phyloP scores from a whole-genome alignment of 2,888 invertebrate genomes.

The Charanyca ferruginea region DNA sequence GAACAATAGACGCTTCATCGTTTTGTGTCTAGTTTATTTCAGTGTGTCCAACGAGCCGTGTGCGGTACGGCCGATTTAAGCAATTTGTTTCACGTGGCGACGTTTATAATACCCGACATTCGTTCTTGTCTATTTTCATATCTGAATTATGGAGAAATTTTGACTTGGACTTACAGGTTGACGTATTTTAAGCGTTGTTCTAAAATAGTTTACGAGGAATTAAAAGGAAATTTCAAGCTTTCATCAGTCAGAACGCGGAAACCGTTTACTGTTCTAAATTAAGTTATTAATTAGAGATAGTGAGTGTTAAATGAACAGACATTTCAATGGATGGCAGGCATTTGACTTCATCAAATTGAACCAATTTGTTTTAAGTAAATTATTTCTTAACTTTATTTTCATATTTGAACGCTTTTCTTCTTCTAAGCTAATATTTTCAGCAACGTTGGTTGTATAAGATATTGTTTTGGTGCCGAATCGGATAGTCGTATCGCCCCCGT shows the following conservation, averaged over 20 bases:
- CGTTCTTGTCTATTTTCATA: constrained; percentile 31
- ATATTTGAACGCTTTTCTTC: background rate
- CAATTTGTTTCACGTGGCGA: constrained; percentile 71
- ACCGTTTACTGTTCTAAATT: constrained; percentile 35
- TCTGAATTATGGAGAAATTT: constrained; percentile 35
- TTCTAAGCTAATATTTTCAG: background rate
- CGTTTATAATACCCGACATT: constrained; percentile 57
- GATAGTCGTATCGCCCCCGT: constrained; percentile 61
- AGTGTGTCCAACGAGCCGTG: constrained; percentile 71
- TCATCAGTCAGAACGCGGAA: constrained; percentile 34
- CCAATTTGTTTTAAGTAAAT: background rate
- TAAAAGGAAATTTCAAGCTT: constrained; percentile 25
- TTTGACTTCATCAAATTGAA: constrained; percentile 8
- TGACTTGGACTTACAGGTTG: constrained; percentile 9
- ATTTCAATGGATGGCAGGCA: constrained; percentile 4
- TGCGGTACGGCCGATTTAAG: constrained; percentile 74
- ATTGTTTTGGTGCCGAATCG: background rate
- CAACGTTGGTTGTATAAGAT: background rate
- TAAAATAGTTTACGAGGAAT: constrained; percentile 19
- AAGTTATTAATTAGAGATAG: constrained; percentile 36
- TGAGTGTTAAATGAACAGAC: constrained; percentile 25
- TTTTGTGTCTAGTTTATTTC: constrained; percentile 85
- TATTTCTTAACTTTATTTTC: background rate
- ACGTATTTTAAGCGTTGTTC: constrained; percentile 2
- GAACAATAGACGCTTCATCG: constrained; percentile 64